A percentile compares a stretch with the other conserved stretches of the same genome.
Conservation (phyloP, 2,113 vertebrate species). For the Oryzias curvinotus region DNA sequence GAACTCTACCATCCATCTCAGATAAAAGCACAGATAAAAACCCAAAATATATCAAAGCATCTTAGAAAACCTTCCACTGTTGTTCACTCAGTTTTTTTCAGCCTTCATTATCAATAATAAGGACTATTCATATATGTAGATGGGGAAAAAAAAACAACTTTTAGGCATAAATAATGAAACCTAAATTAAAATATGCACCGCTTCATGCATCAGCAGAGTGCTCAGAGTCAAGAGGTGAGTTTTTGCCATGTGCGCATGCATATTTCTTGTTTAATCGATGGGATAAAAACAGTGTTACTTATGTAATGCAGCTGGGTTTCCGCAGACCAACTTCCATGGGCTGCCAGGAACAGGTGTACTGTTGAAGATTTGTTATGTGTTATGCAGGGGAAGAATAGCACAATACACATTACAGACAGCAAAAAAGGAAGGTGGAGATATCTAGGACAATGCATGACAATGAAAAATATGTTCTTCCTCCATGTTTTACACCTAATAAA, state of each 20-base stretch:
- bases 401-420: conserved; percentile 44
- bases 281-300: conserved; percentile 38
- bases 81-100: too few relatives aligned
- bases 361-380: conserved; percentile 45
- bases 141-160: conserved; percentile 12
- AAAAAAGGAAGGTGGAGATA: conserved; percentile 63
- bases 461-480: conserved; percentile 33
- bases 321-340: conserved; percentile 45
- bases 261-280: conserved; percentile 38
- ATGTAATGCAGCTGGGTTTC: conserved; percentile 51
- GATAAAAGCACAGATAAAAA: too few relatives aligned
- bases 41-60: too few relatives aligned
- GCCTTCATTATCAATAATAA: conserved; percentile 12
- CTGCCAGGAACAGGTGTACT: conserved; percentile 15
- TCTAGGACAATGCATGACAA: conserved; percentile 60
- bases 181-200: conserved; percentile 39
- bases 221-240: conserved; percentile 30
- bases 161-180: conserved; percentile 39
- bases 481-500: conserved; percentile 10
- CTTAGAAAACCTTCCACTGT: too few relatives aligned
- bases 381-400: conserved; percentile 32
- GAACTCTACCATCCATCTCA: too few relatives aligned
- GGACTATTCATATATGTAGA: conserved; percentile 19
- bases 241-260: conserved; percentile 28
- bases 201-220: conserved; percentile 39